phyloP scores from a whole-genome alignment of 1,140 invertebrate species.

The Lepidotrigona ventralis region DNA sequence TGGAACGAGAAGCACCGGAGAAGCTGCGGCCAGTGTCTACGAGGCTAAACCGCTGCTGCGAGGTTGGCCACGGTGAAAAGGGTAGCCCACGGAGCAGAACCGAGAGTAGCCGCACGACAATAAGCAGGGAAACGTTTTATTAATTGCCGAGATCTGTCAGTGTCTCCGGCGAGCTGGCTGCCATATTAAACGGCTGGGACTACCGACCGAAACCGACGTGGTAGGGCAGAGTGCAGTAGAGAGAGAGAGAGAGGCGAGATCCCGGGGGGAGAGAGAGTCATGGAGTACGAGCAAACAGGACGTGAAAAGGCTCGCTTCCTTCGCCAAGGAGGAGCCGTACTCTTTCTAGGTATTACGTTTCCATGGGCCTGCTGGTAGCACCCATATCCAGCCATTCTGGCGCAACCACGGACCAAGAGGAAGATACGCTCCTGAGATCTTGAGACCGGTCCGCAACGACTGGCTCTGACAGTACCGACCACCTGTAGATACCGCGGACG shows the following conservation, averaged over 20 bases:
- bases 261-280: background rate
- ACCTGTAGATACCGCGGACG: constrained; percentile 54
- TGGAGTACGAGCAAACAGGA: background rate
- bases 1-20: background rate
- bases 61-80: constrained; percentile 65
- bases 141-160: constrained; percentile 78
- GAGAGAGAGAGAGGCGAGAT: background rate
- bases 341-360: constrained; percentile 64
- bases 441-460: constrained; percentile 51
- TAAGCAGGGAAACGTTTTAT: constrained; percentile 78
- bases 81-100: constrained; percentile 70
- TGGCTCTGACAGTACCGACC: constrained; percentile 39
- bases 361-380: constrained; percentile 47
- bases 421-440: constrained; percentile 47
- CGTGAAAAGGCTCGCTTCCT: constrained; percentile 33
- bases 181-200: constrained; percentile 71
- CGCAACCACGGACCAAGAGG: constrained; percentile 27
- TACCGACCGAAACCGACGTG: constrained; percentile 67
- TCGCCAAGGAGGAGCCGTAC: constrained; percentile 13
- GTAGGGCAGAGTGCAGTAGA: constrained; percentile 42
- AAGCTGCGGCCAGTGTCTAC: background rate
- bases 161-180: constrained; percentile 67
- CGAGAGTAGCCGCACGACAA: constrained; percentile 75
- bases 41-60: constrained; percentile 15
- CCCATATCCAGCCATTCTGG: constrained; percentile 27